phyloP scores from a whole-genome alignment of 2,888 invertebrate genomes.

The Syrphus vitripennis region DNA sequence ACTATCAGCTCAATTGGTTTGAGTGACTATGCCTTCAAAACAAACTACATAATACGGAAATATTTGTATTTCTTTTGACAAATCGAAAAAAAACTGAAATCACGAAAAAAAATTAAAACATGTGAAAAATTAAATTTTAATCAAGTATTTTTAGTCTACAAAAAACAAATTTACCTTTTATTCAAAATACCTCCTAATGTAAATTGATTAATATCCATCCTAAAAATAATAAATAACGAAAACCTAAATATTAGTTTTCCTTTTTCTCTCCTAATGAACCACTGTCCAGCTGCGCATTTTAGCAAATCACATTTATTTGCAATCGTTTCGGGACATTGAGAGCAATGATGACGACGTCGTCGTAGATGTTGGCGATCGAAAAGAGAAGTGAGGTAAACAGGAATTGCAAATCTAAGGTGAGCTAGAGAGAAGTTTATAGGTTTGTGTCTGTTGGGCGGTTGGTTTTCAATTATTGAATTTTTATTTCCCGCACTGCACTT shows the following conservation, averaged over 20 bases:
- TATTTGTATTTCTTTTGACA: too few relatives aligned
- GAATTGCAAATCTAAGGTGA: conserved; percentile 69
- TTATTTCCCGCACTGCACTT: conserved; percentile 34
- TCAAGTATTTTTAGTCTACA: too few relatives aligned
- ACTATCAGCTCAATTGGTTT: too few relatives aligned
- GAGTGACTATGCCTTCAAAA: too few relatives aligned
- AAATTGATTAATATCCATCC: too few relatives aligned
- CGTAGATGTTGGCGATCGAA: not conserved
- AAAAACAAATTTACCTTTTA: too few relatives aligned
- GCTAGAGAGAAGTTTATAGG: conserved; percentile 57
- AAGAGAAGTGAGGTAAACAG: conserved; percentile 59
- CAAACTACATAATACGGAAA: too few relatives aligned
- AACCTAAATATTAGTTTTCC: not conserved
- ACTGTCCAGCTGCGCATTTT: not conserved
- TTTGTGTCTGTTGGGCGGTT: conserved; percentile 62
- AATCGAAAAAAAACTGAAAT: too few relatives aligned
- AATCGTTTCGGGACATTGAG: conserved; percentile 26
- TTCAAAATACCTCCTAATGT: too few relatives aligned
- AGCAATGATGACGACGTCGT: conserved; percentile 3
- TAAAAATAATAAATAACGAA: too few relatives aligned
- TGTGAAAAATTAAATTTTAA: too few relatives aligned
- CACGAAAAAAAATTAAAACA: too few relatives aligned
- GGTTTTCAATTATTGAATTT: conserved; percentile 60
- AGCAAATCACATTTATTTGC: conserved; percentile 51
- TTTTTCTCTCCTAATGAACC: not conserved